Conservation (phyloP, 2,797 vertebrate genomes). For the Pseudomugil gertrudae region DNA sequence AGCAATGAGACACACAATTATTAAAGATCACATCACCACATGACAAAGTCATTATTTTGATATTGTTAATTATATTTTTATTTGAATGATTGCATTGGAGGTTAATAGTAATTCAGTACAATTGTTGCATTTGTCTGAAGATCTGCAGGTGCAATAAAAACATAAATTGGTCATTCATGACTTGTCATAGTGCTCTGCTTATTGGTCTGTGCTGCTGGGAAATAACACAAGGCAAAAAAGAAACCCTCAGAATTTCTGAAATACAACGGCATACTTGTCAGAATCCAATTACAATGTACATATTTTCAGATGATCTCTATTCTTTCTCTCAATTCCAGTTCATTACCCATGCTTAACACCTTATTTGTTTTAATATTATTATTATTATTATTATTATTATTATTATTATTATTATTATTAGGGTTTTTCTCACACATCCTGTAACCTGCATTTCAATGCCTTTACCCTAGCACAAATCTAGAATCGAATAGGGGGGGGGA, state of each 20-base stretch:
- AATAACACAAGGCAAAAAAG: conserved; percentile 59
- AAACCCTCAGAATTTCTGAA: conserved; percentile 60
- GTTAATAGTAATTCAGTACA: conserved; percentile 16
- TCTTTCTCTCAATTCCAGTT: conserved; percentile 48
- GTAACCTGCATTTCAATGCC: conserved; percentile 31
- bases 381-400: too few species aligned
- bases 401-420: too few species aligned
- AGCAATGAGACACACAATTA: too few species aligned
- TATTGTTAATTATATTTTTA: conserved; percentile 14
- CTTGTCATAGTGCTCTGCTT: conserved; percentile 57
- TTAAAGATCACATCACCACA: conserved; percentile 5
- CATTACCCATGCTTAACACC: conserved; percentile 65
- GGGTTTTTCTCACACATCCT: conserved; percentile 59
- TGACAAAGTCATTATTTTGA: conserved; percentile 4
- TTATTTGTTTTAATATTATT: too few species aligned
- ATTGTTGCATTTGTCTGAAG: conserved; percentile 41
- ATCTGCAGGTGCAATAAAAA: conserved; percentile 42
- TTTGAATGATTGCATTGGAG: conserved; percentile 14
- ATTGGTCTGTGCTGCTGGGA: conserved; percentile 59
- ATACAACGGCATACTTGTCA: conserved; percentile 66
- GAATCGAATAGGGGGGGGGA: conserved; percentile 25
- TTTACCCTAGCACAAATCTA: conserved; percentile 29
- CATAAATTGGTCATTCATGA: conserved; percentile 62
- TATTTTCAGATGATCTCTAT: conserved; percentile 57
- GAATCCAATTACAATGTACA: conserved; percentile 75